A percentile compares a stretch with the other conserved stretches of the same genome.
These are phyloP conservation scores for Monodelphis domestica DNA, from an alignment of 2,797 vertebrate species.

Conservation along the genomic window DNA sequence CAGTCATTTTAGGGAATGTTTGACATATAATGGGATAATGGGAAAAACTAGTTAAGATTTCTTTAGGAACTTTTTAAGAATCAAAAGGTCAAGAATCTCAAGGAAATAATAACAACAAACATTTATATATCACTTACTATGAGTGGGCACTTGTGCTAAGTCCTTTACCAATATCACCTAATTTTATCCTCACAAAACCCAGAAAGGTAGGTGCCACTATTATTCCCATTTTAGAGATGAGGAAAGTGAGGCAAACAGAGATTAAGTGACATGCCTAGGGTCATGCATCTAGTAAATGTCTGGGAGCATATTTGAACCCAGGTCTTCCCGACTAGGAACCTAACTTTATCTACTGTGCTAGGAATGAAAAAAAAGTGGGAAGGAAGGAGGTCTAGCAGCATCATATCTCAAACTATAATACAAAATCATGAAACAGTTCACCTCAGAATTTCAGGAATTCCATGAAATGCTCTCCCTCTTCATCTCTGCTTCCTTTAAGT, in stretches of 20 bases:
- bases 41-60: neutral
- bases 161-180: neutral
- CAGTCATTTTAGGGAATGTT: neutral
- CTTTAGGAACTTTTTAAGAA: neutral
- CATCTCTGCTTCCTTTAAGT: neutral
- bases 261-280: neutral
- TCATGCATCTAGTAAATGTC: neutral
- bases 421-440: neutral
- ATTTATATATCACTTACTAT: no score
- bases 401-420: neutral
- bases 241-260: neutral
- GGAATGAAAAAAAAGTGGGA: neutral
- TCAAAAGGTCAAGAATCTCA: neutral
- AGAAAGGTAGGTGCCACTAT: neutral
- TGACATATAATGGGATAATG: neutral
- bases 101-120: neutral
- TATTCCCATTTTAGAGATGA: neutral
- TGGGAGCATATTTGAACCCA: neutral
- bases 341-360: neutral
- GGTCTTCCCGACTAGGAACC: neutral
- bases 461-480: neutral
- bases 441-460: neutral
- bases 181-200: neutral
- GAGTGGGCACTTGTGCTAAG: neutral
- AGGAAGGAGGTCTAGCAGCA: neutral